These are phyloP conservation scores for Morelia viridis DNA, from an alignment of 2,797 vertebrate species.

Conservation along the genomic window DNA sequence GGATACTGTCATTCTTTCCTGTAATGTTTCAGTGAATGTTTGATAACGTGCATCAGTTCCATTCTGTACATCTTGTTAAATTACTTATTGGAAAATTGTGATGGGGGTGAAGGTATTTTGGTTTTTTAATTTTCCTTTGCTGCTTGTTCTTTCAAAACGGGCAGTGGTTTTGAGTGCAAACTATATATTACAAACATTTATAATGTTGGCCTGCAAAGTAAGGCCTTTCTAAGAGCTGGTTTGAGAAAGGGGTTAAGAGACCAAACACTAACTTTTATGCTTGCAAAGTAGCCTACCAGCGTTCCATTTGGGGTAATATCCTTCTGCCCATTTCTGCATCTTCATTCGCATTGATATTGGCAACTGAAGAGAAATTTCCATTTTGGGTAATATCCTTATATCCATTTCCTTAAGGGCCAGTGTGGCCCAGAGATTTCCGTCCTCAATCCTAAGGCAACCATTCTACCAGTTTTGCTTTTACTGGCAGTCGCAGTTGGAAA, in stretches of 20 bases:
- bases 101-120: not conserved
- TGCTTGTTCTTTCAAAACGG: not conserved
- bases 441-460: not conserved
- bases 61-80: not conserved
- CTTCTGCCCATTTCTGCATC: not conserved
- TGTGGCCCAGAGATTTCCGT: not conserved
- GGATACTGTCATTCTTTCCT: not conserved
- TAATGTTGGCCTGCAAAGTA: not conserved
- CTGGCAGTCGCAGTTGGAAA: not conserved
- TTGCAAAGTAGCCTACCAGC: not conserved
- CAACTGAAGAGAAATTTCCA: not conserved
- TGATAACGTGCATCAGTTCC: constrained; percentile 5
- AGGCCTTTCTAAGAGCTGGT: not conserved
- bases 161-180: not conserved
- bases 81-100: not conserved
- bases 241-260: not conserved
- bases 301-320: not conserved
- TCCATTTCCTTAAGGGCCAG: not conserved
- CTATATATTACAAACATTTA: not conserved
- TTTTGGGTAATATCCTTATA: no score
- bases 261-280: not conserved
- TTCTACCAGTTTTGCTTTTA: not conserved
- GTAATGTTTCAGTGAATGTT: not conserved
- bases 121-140: not conserved
- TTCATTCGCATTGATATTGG: not conserved